phyloP scores from a whole-genome alignment of 2,888 invertebrate species.

The Drosophila affinis region DNA sequence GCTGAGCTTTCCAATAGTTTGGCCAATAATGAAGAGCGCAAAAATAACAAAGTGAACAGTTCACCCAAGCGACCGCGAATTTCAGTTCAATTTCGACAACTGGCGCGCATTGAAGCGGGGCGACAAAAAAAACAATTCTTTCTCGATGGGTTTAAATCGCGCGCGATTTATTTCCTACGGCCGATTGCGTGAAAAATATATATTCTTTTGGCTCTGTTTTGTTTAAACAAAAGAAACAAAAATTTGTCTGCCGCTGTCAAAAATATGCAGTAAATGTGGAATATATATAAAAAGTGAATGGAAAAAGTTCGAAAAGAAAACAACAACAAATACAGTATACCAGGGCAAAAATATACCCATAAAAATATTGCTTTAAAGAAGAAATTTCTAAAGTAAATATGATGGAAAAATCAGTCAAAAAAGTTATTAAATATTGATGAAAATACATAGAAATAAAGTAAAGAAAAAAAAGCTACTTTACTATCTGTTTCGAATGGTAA shows the following conservation, averaged over 20 bases:
- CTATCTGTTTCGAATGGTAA: too few species aligned
- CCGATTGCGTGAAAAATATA: conserved; percentile 1
- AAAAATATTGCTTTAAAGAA: neutral
- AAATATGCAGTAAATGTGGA: too few species aligned
- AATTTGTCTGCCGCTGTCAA: neutral
- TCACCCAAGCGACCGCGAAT: conserved; percentile 40
- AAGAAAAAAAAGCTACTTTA: too few species aligned
- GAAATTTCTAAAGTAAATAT: neutral
- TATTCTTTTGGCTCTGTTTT: neutral
- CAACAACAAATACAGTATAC: neutral
- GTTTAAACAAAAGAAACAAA: neutral
- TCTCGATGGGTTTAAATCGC: neutral
- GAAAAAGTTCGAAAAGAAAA: too few species aligned
- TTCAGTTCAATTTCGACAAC: conserved; percentile 39
- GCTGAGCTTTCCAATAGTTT: conserved; percentile 62
- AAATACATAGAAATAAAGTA: neutral
- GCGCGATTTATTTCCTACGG: conserved; percentile 10
- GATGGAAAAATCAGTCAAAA: too few species aligned
- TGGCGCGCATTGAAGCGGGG: conserved; percentile 18
- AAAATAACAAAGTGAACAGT: conserved; percentile 52
- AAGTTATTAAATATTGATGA: too few species aligned
- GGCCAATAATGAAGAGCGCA: conserved; percentile 51
- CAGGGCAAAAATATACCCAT: neutral
- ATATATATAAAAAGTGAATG: too few species aligned
- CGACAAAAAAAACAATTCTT: conserved; percentile 4